Base-by-base conservation (phyloP, 2,888 invertebrate genomes). In the Limnephilus lunatus region DNA sequence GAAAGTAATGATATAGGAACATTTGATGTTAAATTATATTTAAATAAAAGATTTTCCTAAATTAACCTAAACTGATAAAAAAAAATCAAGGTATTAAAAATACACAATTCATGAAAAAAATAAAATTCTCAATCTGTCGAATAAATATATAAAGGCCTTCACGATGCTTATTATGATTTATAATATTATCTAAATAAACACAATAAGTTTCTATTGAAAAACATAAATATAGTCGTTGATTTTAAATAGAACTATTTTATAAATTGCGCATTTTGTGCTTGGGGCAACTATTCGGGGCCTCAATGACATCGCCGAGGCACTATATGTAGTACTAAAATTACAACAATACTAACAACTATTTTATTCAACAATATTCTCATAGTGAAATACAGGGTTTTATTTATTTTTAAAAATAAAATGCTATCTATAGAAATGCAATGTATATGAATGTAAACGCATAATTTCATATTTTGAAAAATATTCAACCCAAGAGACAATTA, bases 241-340 rank as follows among this genome's bases (percentile, higher is more conserved):
- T 68, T 68, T 68, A 68, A n/a, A 68, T 9, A 68, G 68, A 25
- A 68, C 25, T 68, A 68, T 68, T 68, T 68, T 68, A 68, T 68
- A 68, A 68, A 39, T 83, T 83, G 83, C 35, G 83, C 83, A 35
- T 32, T 83, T 83, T 83, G 31, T 83, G 83, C 83, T 83, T 83
- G 83, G 35, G 32, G 83, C 35, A 83, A 35, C 32, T 25, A 83
- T 35, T 35, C 32, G 32, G 83, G 83, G 39, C 83, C 39, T 32
- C 31, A 83, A 83, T 83, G 35, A 83, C 68, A 9, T 68, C 25
- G 68, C 68, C 25, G 68, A 68, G 68, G 68, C 68, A 68, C 39
- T 83, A 83, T 25, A 44, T 12, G 44, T 44, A 83, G 83, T 32
- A 35, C 32, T 31, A 68, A 68, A 9, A 68, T 68, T 68, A 68